These are phyloP conservation scores for Xiphorhynchus elegans DNA, from an alignment of 2,113 vertebrate species.

Conservation along the genomic window DNA sequence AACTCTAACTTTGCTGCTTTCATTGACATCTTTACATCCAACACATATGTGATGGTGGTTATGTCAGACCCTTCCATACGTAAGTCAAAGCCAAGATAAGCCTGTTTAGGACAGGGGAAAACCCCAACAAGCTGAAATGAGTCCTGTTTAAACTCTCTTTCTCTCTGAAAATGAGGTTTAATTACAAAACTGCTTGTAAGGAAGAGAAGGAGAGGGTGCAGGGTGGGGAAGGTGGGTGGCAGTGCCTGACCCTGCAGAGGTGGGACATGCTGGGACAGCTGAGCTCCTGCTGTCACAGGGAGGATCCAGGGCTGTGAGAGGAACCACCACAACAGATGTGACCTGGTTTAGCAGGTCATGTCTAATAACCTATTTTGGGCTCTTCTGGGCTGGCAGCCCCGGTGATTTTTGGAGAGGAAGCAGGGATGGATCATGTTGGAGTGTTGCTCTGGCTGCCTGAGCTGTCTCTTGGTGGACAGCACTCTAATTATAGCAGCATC, in stretches of 20 bases:
- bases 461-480: not conserved
- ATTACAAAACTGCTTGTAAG: not conserved
- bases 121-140: fast-evolving
- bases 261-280: not conserved
- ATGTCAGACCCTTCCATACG: slow-evolving; percentile 99
- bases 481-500: slow-evolving; percentile 42
- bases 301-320: not conserved
- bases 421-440: not conserved
- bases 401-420: not conserved
- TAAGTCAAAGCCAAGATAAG: slow-evolving; percentile 76
- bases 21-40: slow-evolving; percentile 98
- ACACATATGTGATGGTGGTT: slow-evolving; percentile 99
- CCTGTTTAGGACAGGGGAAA: not conserved
- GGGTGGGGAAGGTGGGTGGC: not conserved
- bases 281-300: not conserved
- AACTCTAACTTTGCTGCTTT: slow-evolving; percentile 99
- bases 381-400: not conserved
- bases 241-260: not conserved
- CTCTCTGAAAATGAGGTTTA: not conserved
- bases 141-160: not conserved
- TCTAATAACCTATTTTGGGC: slow-evolving; percentile 33
- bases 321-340: not conserved
- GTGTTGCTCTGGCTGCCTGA: not conserved
- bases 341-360: not conserved
- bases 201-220: not conserved